Percentiles rank a stretch among this genome's conserved stretches.
These are phyloP conservation scores for Drosophila nigrodunni DNA, from an alignment of 1,140 invertebrate species.

Conservation along the genomic window DNA sequence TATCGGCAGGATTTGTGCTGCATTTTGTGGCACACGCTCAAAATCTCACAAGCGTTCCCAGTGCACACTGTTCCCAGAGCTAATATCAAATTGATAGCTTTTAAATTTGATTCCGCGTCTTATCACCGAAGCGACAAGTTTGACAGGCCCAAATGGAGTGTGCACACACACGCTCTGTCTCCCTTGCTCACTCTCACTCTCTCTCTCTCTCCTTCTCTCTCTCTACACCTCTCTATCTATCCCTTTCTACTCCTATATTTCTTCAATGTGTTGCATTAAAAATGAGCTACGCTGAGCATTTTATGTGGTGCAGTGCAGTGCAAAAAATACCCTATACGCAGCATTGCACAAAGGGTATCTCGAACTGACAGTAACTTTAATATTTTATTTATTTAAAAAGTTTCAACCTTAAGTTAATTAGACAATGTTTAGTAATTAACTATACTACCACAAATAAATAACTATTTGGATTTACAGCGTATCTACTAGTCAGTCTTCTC, in stretches of 20 bases:
- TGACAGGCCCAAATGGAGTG: constrained; percentile 65
- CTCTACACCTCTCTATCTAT: background rate
- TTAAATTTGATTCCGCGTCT: constrained; percentile 83
- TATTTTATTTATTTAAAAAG: too few species aligned
- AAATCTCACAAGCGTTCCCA: constrained; percentile 49
- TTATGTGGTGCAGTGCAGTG: constrained; percentile 52
- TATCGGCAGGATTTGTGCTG: constrained; percentile 40
- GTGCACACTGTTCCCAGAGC: constrained; percentile 63
- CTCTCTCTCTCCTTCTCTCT: background rate
- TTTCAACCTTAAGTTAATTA: too few species aligned
- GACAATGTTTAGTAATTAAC: too few species aligned
- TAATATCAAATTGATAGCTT: constrained; percentile 84
- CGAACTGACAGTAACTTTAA: too few species aligned
- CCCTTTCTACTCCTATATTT: background rate
- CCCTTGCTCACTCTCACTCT: background rate
- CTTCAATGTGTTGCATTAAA: constrained; percentile 61
- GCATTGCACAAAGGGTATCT: background rate
- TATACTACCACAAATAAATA: background rate
- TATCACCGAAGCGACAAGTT: constrained; percentile 76
- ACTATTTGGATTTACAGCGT: constrained; percentile 7
- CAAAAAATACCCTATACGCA: constrained; percentile 34
- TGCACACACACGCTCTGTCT: constrained; percentile 1
- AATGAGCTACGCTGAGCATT: constrained; percentile 69
- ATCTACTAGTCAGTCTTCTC: background rate
- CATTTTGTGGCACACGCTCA: constrained; percentile 61